Evolutionary conservation across 2,888 invertebrate species (phyloP), one percentile per base, ranked within the genome.

Genomic region (Drosophila nr. medialis): DNA sequence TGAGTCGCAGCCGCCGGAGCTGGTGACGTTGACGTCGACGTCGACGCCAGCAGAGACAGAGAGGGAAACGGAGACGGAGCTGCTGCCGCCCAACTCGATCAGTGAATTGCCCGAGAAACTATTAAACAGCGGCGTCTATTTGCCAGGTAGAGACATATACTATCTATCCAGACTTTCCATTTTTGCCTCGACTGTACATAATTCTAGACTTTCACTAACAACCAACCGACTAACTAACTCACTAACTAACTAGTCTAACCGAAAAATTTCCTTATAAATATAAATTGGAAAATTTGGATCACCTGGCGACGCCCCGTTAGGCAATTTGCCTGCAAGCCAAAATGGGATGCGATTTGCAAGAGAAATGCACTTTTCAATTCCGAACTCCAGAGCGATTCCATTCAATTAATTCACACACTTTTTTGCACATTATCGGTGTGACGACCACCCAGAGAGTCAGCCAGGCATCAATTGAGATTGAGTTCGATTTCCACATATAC

Each of bases 51-150:
- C 54, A n/a, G 64, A 59, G 48, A 18, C 42, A 18, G 90, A 90
- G 80, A 88, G 84, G 21, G 45, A 45, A 13, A 13, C 48, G n/a
- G 90, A 90, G 80, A 88, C 86, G 68, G 92, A 93, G 80, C 85
- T 92, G 80, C 93, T 94, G 81, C 93, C 94, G 77, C 95, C 95
- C 74, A 94, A 94, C 91, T 94, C 94, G 77, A 95, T 96, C 89
- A 93, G 94, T 71, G 95, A 96, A 89, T 92, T 96, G 83, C 94
- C 95, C 70, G 95, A 95, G 92, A 95, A 95, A 90, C 93, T 95
- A 75, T 93, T 96, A 77, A 94, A 94, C 93, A 95, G 95, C 75
- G 95, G 96, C 84, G 94, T 96, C 89, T 95, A 95, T 92, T 94
- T 96, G 91, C 95, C 95, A 92, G 96, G 96, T 96, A 93, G 13